Base-by-base conservation (phyloP, 2,797 vertebrate species). In the Chaunax sp. region DNA sequence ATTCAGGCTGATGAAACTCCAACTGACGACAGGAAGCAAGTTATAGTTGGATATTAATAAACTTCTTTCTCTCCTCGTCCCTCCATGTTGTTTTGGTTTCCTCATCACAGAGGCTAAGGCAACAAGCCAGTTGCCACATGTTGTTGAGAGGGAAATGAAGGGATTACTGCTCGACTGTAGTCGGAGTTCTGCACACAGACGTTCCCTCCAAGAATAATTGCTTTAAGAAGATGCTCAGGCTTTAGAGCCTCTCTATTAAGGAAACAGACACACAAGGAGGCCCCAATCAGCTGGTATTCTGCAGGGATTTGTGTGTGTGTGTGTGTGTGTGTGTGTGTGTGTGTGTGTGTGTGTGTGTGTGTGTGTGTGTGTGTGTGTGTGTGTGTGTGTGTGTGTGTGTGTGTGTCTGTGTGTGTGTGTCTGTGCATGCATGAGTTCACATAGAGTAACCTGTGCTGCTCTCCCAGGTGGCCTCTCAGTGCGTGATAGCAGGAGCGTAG, bases 111-210 rank as follows among this genome's bases (percentile, higher is more conserved):
- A 67, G 22, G 58, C 62, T 58, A 70, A 83, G 41, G 73, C 73
- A 85, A 80, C 82, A 86, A 88, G 66, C 69, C 60, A 75, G 20
- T 25, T 71, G 25, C 71, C 83, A 71, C 74, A 83, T 87, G 84
- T 86, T 65, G 65, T 9, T 13, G 20, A 59, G 43, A 58, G 75
- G 86, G 82, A 92, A 90, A 87, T 87, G 66, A 87, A 81, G 82
- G 37, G 84, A 84, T 90, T 80, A 81, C 43, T 53, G 37, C 28
- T 15, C 44, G 67, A 51, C 35, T 53, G 20, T 33, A 56, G 78
- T 77, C 44, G 53, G 33, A 84, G 56, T 75, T 75, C 72, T 59
- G 73, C 78, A 86, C 81, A 89, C 80, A 86, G 38, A 81, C 14
- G 26, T 49, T 54, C 65, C 55, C 60, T 83, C 85, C 73, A 77